Evolutionary conservation across 1,140 invertebrate genomes (phyloP).

Genomic region (Choristoneura fumiferana): DNA sequence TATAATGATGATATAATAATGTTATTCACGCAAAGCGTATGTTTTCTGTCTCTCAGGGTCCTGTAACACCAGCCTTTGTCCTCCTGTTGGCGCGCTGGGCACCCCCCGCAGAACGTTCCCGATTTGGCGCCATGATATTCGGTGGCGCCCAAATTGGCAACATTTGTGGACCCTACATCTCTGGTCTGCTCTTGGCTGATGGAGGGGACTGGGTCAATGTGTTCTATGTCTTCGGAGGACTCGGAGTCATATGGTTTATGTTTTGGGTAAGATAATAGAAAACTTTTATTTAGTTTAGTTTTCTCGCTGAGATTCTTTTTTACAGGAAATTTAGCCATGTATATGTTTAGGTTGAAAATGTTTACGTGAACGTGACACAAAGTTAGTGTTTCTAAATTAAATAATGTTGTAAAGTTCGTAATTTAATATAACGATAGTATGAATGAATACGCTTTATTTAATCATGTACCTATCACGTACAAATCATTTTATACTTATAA

Average conservation of each 20-base stretch:
- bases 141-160: constrained; percentile 85
- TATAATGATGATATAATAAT: no score
- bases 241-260: constrained; percentile 85
- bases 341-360: no score
- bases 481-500: no score
- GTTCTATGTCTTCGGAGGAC: constrained; percentile 90
- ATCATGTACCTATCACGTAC: no score
- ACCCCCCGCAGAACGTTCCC: constrained; percentile 84
- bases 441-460: no score
- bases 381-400: no score
- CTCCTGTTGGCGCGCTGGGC: constrained; percentile 86
- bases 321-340: no score
- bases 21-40: background rate
- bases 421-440: no score
- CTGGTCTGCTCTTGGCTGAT: constrained; percentile 82
- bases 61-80: constrained; percentile 87
- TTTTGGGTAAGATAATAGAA: constrained; percentile 79
- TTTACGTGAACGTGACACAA: no score
- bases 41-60: constrained; percentile 56
- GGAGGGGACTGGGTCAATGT: constrained; percentile 85
- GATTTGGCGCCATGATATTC: constrained; percentile 85
- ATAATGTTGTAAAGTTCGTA: no score
- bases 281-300: no score
- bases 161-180: constrained; percentile 85
- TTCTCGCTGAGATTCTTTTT: no score